Evolutionary conservation across 2,113 vertebrate genomes (phyloP).

Genomic region (Erpornis zantholeuca): DNA sequence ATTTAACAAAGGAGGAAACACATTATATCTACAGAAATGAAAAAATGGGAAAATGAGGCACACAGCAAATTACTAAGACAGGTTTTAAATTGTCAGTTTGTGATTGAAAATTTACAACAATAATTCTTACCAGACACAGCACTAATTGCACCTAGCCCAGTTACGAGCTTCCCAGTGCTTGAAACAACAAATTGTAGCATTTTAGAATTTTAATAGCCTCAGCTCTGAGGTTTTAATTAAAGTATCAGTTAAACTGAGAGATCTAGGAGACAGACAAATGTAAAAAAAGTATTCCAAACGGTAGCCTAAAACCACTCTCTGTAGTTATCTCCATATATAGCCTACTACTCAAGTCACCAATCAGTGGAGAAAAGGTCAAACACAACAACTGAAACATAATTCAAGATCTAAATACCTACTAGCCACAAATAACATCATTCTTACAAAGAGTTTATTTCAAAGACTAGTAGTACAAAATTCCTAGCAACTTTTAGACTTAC

Average conservation of each 20-base stretch:
- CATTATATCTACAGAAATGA: background rate
- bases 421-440: background rate
- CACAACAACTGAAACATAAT: background rate
- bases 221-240: background rate
- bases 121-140: background rate
- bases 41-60: background rate
- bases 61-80: background rate
- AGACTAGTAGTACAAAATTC: background rate
- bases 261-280: background rate
- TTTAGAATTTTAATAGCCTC: background rate
- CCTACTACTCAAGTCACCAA: background rate
- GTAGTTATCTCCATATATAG: background rate
- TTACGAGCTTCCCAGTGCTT: background rate
- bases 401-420: background rate
- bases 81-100: background rate
- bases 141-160: background rate
- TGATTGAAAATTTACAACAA: background rate
- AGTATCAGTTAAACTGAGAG: background rate
- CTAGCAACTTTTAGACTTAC: constrained; percentile 69
- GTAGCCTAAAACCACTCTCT: background rate
- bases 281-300: background rate
- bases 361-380: background rate
- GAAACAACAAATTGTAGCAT: background rate
- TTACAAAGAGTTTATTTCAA: background rate
- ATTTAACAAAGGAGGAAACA: background rate